Percentiles rank a stretch among this genome's conserved stretches.
Conservation (phyloP, 2,888 invertebrate genomes). For the Acronicta leporina region DNA sequence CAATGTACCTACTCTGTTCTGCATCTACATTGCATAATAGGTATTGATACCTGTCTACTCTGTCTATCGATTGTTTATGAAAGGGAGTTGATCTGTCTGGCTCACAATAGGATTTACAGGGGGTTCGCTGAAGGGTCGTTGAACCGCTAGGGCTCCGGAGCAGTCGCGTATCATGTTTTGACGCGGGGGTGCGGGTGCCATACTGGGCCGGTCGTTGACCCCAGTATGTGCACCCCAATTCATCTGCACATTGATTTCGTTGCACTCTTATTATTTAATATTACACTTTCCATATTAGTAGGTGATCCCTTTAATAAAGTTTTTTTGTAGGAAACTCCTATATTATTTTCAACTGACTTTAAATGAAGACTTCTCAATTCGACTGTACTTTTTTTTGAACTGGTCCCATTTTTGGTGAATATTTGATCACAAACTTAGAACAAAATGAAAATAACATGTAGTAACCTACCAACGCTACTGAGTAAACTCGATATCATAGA, state of each 20-base stretch:
- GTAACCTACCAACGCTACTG: no score
- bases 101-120: slow-evolving; percentile 66
- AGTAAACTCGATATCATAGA: no score
- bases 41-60: slow-evolving; percentile 28
- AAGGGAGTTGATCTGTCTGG: slow-evolving; percentile 64
- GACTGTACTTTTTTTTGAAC: no score
- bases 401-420: no score
- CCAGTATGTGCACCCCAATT: slow-evolving; percentile 70
- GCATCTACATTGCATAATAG: slow-evolving; percentile 12
- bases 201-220: slow-evolving; percentile 85
- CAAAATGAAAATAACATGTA: no score
- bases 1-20: neutral
- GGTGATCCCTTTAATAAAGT: no score
- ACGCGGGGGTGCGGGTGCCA: slow-evolving; percentile 73
- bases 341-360: no score
- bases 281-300: no score
- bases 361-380: no score
- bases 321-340: no score
- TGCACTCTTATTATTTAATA: slow-evolving; percentile 48
- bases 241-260: slow-evolving; percentile 71
- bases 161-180: slow-evolving; percentile 70
- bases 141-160: slow-evolving; percentile 82
- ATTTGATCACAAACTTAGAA: no score
- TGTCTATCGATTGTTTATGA: slow-evolving; percentile 55
- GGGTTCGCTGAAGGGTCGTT: slow-evolving; percentile 75